phyloP scores from a whole-genome alignment of 2,888 invertebrate genomes.

The Ferdinandea cuprea region DNA sequence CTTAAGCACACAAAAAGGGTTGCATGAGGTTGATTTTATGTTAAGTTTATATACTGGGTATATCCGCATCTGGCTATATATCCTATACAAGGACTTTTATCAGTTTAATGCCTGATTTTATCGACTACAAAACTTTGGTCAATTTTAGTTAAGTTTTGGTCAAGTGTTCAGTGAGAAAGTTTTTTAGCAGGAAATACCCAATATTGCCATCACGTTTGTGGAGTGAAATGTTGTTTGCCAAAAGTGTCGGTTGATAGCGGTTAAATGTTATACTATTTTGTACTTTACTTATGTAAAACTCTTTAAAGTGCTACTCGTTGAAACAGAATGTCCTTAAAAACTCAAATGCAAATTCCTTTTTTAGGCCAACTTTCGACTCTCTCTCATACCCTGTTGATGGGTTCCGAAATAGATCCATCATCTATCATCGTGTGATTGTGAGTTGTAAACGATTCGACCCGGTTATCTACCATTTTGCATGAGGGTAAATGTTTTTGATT shows the following conservation, averaged over 20 bases:
- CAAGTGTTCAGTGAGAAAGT: constrained; percentile 36
- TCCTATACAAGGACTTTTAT: constrained; percentile 40
- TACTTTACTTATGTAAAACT: no score
- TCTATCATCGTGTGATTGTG: constrained; percentile 72
- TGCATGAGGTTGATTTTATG: constrained; percentile 37
- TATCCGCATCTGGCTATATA: constrained; percentile 32
- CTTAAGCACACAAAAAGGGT: constrained; percentile 25
- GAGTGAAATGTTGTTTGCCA: constrained; percentile 2
- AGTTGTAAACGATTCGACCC: constrained; percentile 73
- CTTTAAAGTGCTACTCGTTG: neutral
- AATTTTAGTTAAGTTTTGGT: constrained; percentile 58
- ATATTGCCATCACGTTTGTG: constrained; percentile 34
- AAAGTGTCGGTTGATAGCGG: constrained; percentile 13
- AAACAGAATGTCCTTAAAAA: constrained; percentile 1
- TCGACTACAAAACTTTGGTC: constrained; percentile 64
- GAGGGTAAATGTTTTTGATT: constrained; percentile 64
- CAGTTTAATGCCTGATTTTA: constrained; percentile 50
- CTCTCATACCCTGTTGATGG: neutral
- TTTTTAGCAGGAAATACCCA: constrained; percentile 54
- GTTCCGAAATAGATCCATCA: constrained; percentile 64
- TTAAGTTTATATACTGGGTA: neutral
- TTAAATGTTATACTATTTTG: no score
- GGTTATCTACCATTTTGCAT: constrained; percentile 72
- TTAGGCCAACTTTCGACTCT: constrained; percentile 22
- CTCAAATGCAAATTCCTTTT: constrained; percentile 51